These are phyloP conservation scores for Pyrrhia umbra DNA, from an alignment of 2,888 invertebrate species.

Conservation along the genomic window DNA sequence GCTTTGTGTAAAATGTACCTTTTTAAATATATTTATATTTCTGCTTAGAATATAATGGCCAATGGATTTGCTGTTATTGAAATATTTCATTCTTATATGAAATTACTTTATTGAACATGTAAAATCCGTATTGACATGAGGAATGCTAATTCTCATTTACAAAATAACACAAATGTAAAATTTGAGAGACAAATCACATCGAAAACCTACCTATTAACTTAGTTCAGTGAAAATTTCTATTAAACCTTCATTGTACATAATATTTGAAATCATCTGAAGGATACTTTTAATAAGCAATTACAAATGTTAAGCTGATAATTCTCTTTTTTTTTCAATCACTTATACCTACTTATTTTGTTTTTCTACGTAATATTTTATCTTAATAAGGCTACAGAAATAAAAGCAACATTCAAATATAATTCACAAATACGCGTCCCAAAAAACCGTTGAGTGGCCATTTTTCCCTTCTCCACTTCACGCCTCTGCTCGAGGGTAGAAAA, in stretches of 20 bases:
- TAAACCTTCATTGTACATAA: too few species aligned
- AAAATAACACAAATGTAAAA: constrained; percentile 90
- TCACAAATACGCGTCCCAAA: constrained; percentile 51
- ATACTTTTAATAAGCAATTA: too few species aligned
- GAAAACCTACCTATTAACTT: constrained; percentile 89
- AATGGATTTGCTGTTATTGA: too few species aligned
- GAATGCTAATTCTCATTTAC: constrained; percentile 91
- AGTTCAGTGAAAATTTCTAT: too few species aligned
- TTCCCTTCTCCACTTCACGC: constrained; percentile 52
- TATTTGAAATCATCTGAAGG: too few species aligned
- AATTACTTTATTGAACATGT: constrained; percentile 91
- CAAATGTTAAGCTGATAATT: too few species aligned
- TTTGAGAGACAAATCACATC: constrained; percentile 90
- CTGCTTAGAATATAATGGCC: too few species aligned
- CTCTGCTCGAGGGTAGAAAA: constrained; percentile 49
- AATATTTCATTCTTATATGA: too few species aligned
- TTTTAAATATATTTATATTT: too few species aligned
- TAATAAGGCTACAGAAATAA: constrained; percentile 8
- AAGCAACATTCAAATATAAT: constrained; percentile 7
- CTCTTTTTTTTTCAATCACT: too few species aligned
- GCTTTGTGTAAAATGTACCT: too few species aligned
- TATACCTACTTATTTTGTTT: too few species aligned
- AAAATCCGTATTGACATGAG: constrained; percentile 91
- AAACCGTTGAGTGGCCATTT: constrained; percentile 57
- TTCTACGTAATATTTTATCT: neutral